phyloP scores from a whole-genome alignment of 2,797 vertebrate genomes.

The Chelonia mydas region DNA sequence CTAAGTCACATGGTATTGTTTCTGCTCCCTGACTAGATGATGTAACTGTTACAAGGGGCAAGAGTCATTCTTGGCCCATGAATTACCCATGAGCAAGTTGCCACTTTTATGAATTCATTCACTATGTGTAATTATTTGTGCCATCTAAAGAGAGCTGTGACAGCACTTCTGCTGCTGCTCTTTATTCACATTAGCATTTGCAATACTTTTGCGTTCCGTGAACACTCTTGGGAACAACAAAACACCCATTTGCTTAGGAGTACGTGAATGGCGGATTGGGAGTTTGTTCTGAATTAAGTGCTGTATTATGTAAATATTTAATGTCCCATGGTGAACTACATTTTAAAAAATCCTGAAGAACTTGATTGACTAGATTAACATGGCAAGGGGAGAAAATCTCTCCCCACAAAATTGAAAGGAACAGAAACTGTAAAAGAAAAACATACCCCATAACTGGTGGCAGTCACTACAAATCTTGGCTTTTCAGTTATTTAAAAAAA shows the following conservation, averaged over 20 bases:
- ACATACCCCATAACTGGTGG: not conserved
- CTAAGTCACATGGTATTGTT: not conserved
- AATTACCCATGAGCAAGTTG: not conserved
- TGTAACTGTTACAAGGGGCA: not conserved
- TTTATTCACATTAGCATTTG: not conserved
- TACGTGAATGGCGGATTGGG: fast-evolving
- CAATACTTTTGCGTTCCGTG: not conserved
- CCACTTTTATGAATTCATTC: not conserved
- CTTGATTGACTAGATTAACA: slow-evolving; percentile 58
- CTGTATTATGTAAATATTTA: slow-evolving; percentile 59
- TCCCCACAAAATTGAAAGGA: not conserved
- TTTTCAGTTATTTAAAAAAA: not conserved
- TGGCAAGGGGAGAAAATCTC: not conserved
- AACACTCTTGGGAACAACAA: not conserved
- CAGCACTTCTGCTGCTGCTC: not conserved
- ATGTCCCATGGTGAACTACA: not conserved
- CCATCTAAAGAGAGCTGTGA: not conserved
- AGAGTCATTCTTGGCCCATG: not conserved
- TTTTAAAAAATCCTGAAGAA: slow-evolving; percentile 65
- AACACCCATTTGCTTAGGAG: too few relatives aligned
- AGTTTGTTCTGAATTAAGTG: slow-evolving; percentile 7
- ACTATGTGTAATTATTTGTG: not conserved
- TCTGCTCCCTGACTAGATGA: not conserved
- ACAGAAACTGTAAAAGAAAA: not conserved
- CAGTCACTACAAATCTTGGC: not conserved